A percentile compares a stretch with the other conserved stretches of the same genome.
These are phyloP conservation scores for Ramphastos sulfuratus DNA, from an alignment of 2,113 vertebrate genomes.

Conservation along the genomic window DNA sequence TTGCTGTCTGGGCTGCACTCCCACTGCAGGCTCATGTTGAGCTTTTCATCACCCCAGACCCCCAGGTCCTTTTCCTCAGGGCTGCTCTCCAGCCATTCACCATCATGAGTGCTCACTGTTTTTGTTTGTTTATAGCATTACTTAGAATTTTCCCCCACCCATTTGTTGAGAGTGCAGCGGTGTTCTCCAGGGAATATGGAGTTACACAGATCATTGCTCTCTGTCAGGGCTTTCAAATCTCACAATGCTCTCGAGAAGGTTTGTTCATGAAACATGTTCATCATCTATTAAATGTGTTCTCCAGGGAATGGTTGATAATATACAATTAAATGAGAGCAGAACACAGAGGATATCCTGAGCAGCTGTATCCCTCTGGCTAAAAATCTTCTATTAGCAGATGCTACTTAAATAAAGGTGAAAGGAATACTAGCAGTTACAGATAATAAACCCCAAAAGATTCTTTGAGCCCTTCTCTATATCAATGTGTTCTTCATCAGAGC, in stretches of 20 bases:
- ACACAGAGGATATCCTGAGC: not conserved
- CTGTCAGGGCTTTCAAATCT: constrained; percentile 23
- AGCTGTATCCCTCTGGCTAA: constrained; percentile 13
- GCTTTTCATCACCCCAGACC: too few species aligned
- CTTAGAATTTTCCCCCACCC: not conserved
- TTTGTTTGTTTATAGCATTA: not conserved
- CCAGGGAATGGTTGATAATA: constrained; percentile 34
- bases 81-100: too few species aligned
- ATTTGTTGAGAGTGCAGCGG: not conserved
- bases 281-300: constrained; percentile 42
- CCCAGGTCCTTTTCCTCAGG: too few species aligned
- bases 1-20: too few species aligned
- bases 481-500: not conserved
- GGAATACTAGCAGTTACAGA: not conserved
- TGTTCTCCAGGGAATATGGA: not conserved
- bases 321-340: constrained; percentile 58
- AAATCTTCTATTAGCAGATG: constrained; percentile 14
- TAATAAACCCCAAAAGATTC: not conserved
- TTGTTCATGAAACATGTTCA: not conserved
- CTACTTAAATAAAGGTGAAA: constrained; percentile 43
- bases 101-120: not conserved
- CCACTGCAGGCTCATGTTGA: too few species aligned
- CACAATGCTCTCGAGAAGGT: constrained; percentile 18
- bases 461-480: not conserved
- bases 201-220: constrained; percentile 43